phyloP scores from a whole-genome alignment of 2,888 invertebrate genomes.

The Gymnosoma rotundatum region DNA sequence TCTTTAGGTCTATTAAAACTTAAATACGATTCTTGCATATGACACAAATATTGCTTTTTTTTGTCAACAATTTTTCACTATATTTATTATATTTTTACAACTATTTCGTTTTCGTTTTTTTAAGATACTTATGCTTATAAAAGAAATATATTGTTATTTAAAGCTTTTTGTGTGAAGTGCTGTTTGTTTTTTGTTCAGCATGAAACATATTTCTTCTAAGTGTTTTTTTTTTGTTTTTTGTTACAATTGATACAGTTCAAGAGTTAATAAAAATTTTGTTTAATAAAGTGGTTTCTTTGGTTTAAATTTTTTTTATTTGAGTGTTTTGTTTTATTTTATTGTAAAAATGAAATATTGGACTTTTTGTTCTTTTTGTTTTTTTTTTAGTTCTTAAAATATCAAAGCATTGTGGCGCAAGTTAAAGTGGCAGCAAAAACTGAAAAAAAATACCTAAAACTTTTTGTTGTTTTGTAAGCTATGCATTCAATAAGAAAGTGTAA shows the following conservation, averaged over 20 bases:
- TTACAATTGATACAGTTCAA: constrained; percentile 42
- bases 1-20: neutral
- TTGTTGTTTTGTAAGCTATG: constrained; percentile 16
- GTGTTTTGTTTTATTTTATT: constrained; percentile 1
- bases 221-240: constrained; percentile 17
- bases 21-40: constrained; percentile 29
- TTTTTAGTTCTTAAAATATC: constrained; percentile 26
- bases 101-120: neutral
- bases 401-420: constrained; percentile 38
- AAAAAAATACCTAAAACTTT: constrained; percentile 28
- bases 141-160: constrained; percentile 3
- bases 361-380: constrained; percentile 19
- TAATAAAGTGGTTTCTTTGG: constrained; percentile 61
- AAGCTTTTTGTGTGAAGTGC: constrained; percentile 9
- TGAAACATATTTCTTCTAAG: constrained; percentile 53
- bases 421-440: constrained; percentile 24
- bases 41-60: constrained; percentile 30
- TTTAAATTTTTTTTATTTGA: constrained; percentile 20
- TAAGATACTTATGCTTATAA: neutral
- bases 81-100: constrained; percentile 4
- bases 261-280: constrained; percentile 62
- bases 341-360: constrained; percentile 44
- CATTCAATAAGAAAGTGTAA: neutral
- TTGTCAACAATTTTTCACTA: constrained; percentile 17
- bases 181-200: constrained; percentile 16